These are phyloP conservation scores for Merops nubicus DNA, from an alignment of 2,113 vertebrate genomes.

Conservation along the genomic window DNA sequence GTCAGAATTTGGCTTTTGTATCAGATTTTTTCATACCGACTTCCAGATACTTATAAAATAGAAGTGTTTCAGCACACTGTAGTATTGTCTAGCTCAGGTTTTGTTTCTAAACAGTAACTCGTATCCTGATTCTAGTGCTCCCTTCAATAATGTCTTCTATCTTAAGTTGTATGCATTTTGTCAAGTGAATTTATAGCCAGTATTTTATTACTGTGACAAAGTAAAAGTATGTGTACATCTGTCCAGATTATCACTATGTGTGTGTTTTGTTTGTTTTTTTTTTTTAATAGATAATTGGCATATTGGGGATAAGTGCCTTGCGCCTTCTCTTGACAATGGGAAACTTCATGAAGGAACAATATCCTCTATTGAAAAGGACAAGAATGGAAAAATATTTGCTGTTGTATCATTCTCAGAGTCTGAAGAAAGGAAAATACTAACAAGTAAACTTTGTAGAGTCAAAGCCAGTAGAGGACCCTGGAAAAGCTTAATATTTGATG, in stretches of 20 bases:
- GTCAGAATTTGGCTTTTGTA: neutral
- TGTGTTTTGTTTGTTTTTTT: neutral
- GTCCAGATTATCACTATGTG: neutral
- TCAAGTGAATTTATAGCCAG: neutral
- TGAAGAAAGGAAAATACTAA: constrained; percentile 68
- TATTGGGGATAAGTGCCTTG: constrained; percentile 78
- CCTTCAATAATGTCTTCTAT: neutral
- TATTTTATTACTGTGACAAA: neutral
- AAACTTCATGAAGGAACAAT: constrained; percentile 77
- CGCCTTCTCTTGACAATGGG: constrained; percentile 71
- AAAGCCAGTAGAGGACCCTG: constrained; percentile 34
- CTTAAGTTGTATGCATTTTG: neutral
- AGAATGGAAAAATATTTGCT: constrained; percentile 68
- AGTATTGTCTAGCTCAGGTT: neutral
- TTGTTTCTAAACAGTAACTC: neutral
- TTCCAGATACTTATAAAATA: neutral
- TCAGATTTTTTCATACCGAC: neutral
- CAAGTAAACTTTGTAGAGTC: constrained; percentile 69
- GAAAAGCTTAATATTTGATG: constrained; percentile 76
- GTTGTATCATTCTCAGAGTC: constrained; percentile 75
- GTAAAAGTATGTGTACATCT: neutral
- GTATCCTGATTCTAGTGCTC: neutral
- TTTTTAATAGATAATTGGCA: constrained; percentile 67
- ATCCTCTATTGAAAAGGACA: constrained; percentile 72
- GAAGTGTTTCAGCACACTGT: neutral